phyloP scores from a whole-genome alignment of 2,797 vertebrate genomes.

The Darevskia mixta region DNA sequence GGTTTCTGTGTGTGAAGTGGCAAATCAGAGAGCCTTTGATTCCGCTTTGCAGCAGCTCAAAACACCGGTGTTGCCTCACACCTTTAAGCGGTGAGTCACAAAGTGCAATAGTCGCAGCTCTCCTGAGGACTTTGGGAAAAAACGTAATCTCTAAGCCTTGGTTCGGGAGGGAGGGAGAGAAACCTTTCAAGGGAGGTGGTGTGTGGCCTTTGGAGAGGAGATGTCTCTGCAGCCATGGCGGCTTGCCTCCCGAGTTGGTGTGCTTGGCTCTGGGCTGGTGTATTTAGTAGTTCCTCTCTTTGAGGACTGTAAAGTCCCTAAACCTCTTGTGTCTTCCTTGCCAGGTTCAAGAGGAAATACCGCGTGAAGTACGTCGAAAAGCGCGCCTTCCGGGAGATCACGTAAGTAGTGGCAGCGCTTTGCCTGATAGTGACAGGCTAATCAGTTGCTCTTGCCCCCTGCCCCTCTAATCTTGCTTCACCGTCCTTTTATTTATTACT shows the following conservation, averaged over 20 bases:
- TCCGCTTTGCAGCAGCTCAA: background rate
- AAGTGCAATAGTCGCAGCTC: no score
- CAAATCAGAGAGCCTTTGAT: background rate
- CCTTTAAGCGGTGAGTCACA: background rate
- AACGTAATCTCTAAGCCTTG: background rate
- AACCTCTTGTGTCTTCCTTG: rapidly evolving
- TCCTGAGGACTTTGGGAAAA: background rate
- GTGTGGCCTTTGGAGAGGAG: background rate
- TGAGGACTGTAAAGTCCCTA: rapidly evolving
- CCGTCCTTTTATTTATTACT: background rate
- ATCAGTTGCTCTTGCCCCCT: background rate
- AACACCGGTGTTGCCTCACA: background rate
- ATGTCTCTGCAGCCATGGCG: background rate
- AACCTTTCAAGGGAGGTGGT: no score
- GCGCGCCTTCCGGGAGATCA: conserved; percentile 88
- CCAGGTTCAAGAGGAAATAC: conserved; percentile 89
- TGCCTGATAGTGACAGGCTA: background rate
- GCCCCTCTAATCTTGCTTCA: no score
- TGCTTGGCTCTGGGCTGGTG: no score
- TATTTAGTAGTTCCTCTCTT: rapidly evolving
- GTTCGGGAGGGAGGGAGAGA: background rate
- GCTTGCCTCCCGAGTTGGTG: background rate
- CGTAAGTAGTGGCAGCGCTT: conserved; percentile 69
- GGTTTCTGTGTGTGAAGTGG: background rate
- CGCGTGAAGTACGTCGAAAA: conserved; percentile 92